phyloP scores from a whole-genome alignment of 1,140 invertebrate species.

The Phymorhynchus buccinoides region DNA sequence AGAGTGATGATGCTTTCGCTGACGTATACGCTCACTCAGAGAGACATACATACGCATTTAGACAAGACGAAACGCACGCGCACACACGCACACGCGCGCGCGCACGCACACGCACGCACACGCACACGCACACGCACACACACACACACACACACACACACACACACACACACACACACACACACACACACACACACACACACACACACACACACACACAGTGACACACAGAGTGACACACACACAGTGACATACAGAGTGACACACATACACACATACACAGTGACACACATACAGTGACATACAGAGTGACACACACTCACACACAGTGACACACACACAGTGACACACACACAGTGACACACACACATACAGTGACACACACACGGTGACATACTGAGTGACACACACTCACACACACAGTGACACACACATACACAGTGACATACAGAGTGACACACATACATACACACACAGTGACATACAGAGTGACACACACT shows the following conservation, averaged over 20 bases:
- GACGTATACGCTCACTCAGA: slow-evolving; percentile 26
- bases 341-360: background rate
- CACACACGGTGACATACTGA: too few relatives aligned
- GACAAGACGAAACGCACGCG: slow-evolving; percentile 5
- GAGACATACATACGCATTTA: slow-evolving; percentile 19
- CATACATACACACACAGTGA: background rate
- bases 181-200: too few relatives aligned
- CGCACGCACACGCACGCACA: slow-evolving; percentile 29
- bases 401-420: too few relatives aligned
- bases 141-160: slow-evolving; percentile 13
- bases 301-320: too few relatives aligned
- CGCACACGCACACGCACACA: slow-evolving; percentile 1
- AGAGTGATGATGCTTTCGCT: background rate
- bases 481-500: background rate
- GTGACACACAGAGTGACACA: too few relatives aligned
- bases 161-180: too few relatives aligned
- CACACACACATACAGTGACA: background rate
- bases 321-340: too few relatives aligned
- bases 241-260: too few relatives aligned
- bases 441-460: background rate
- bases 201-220: too few relatives aligned
- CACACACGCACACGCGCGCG: slow-evolving; percentile 25
- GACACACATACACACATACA: too few relatives aligned
- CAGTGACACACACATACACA: background rate
- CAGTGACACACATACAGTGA: too few relatives aligned